These are phyloP conservation scores for Chaetodon auriga DNA, from an alignment of 2,113 vertebrate species.

Conservation along the genomic window DNA sequence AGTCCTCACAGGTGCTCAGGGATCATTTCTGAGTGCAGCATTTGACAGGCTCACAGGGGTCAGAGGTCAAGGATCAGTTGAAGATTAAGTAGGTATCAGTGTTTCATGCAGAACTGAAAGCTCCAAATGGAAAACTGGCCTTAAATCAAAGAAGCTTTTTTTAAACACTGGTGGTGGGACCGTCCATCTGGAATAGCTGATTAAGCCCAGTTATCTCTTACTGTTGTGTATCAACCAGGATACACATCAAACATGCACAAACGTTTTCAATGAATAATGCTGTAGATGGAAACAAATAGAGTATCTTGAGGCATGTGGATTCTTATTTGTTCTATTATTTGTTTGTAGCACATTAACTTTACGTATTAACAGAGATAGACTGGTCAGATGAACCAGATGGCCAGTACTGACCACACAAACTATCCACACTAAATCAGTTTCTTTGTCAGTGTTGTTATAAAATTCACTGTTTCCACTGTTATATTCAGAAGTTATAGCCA, in stretches of 20 bases:
- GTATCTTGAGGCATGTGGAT: neutral
- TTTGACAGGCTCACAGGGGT: constrained; percentile 3
- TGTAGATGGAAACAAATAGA: neutral
- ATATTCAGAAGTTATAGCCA: neutral
- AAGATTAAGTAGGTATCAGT: neutral
- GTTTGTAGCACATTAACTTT: neutral
- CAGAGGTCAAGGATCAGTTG: constrained; percentile 5
- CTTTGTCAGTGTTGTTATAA: neutral
- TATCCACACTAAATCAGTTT: neutral
- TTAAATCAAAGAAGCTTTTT: neutral
- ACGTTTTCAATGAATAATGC: neutral
- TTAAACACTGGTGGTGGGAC: neutral
- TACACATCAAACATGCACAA: neutral
- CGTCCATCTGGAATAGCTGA: neutral
- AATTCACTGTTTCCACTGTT: neutral
- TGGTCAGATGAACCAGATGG: neutral
- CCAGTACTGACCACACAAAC: neutral
- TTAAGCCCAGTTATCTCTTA: neutral
- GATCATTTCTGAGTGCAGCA: neutral
- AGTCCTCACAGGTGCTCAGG: constrained; percentile 9
- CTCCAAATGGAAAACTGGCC: constrained; percentile 9
- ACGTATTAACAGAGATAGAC: neutral
- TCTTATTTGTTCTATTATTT: neutral
- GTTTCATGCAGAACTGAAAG: constrained; percentile 9
- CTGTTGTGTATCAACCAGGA: neutral